Conservation (phyloP, 2,113 vertebrate genomes). For the Mobula birostris region DNA sequence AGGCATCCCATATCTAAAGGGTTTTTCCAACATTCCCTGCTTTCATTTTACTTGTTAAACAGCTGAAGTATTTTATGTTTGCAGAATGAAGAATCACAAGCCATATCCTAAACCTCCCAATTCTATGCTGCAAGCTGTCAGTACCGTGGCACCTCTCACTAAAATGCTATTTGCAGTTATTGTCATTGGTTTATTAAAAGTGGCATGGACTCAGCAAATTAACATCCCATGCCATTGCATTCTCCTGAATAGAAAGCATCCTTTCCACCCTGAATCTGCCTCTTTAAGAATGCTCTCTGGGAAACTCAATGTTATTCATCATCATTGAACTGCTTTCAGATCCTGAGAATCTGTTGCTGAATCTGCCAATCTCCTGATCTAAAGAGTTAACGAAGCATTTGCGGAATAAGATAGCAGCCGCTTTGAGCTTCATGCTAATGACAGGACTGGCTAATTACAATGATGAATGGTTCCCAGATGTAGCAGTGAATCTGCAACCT, state of each 20-base stretch:
- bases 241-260: background rate
- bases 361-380: background rate
- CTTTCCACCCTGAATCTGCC: background rate
- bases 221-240: background rate
- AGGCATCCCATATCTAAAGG: too few relatives aligned
- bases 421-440: conserved; percentile 23
- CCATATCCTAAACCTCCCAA: background rate
- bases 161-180: background rate
- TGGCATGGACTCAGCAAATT: background rate
- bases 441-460: conserved; percentile 28
- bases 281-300: background rate
- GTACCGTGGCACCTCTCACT: background rate
- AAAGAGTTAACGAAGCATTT: conserved; percentile 31
- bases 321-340: background rate
- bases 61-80: too few relatives aligned
- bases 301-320: background rate
- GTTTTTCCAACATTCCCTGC: too few relatives aligned
- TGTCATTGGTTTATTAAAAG: background rate
- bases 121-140: background rate
- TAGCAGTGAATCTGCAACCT: conserved; percentile 22
- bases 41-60: too few relatives aligned
- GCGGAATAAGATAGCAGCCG: conserved; percentile 25
- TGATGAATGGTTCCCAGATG: conserved; percentile 34
- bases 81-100: background rate
- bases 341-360: background rate